Evolutionary conservation across 2,888 invertebrate species (phyloP), one percentile per base, ranked within the genome.

Genomic region (Aleiodes leptofemur): DNA sequence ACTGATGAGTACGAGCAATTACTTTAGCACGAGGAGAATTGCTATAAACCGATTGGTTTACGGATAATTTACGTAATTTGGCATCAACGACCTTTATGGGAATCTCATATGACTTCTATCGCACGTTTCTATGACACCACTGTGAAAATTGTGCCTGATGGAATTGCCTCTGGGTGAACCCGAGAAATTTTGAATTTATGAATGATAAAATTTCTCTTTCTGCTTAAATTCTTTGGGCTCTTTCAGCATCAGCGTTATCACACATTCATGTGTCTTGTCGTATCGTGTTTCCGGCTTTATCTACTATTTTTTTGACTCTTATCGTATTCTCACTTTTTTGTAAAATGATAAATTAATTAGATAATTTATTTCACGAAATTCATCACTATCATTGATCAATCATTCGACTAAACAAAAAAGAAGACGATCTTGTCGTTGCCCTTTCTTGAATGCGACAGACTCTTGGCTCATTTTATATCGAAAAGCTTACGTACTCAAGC

Each of bases 401-500:
- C 50, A 53, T 69, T 69, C 8, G 57, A 31, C 57, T 57, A 57
- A 57, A 57, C 29, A 57, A 13, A 13, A 31, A 29, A 57, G 29
- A 31, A 57, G 57, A 31, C 29, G 53, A 68, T 29, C 31, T 23
- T 31, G 51, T 31, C 59, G 53, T 48, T 8, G 72, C 38, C 56
- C 74, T 71, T 73, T 69, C 57, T 76, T 61, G 29, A 31, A 57
- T 9, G 38, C 38, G 38, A 38, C 38, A 38, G 6, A 64, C 57
- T 50, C 57, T 68, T 66, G 56, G 50, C 50, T 34, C 43, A 55
- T 61, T 74, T 66, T 74, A 74, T 73, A 77, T 73, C 72, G 77
- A 72, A 38, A 75, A 56, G 74, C 74, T 78, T 77, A 80, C 80
- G 80, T 80, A 79, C 77, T 66, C 72, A 55, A 73, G 74, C 53